Conservation (phyloP, 2,888 invertebrate genomes). For the Diogma glabrata region DNA sequence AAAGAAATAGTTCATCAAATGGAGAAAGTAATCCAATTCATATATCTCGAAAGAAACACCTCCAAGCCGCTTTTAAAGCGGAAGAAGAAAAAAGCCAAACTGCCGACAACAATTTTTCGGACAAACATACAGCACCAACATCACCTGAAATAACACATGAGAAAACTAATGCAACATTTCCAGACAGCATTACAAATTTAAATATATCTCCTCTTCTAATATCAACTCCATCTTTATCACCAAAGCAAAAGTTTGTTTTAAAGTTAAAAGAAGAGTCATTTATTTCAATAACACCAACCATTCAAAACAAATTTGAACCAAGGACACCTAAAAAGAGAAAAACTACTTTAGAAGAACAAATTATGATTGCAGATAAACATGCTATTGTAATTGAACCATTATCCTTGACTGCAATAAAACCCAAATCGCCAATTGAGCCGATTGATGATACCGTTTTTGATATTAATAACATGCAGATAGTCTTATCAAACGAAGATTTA, state of each 20-base stretch:
- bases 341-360: conserved; percentile 26
- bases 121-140: too few species aligned
- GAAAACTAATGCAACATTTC: not conserved
- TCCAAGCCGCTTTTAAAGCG: conserved; percentile 7
- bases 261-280: conserved; percentile 3
- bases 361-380: conserved; percentile 24
- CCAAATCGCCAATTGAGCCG: not conserved
- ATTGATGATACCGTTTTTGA: conserved; percentile 44
- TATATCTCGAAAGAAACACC: conserved; percentile 3
- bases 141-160: not conserved
- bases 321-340: conserved; percentile 22
- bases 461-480: conserved; percentile 66
- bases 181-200: not conserved
- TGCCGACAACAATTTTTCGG: too few species aligned
- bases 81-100: conserved; percentile 5
- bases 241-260: not conserved
- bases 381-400: conserved; percentile 20
- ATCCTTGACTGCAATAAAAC: conserved; percentile 20
- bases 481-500: conserved; percentile 56
- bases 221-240: not conserved
- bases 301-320: conserved; percentile 8
- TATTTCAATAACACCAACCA: too few species aligned
- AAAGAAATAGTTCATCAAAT: too few species aligned
- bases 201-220: not conserved
- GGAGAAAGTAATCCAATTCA: conserved; percentile 16